Evolutionary conservation across 2,888 invertebrate genomes (phyloP).

Genomic region (Podabrus alpinus): DNA sequence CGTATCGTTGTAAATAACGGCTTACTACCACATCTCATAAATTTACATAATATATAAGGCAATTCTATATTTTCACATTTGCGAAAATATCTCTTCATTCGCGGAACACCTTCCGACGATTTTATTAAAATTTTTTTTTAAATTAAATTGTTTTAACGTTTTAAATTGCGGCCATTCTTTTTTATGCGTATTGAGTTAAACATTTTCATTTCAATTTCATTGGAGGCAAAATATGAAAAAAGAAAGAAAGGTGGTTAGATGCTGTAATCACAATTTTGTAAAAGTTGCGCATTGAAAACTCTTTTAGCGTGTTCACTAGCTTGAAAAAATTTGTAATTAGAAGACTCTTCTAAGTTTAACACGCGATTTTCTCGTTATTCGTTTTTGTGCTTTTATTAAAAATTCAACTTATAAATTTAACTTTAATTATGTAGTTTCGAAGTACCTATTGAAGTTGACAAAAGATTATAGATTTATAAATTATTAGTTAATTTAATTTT

Average conservation of each 20-base stretch:
- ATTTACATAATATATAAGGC: slow-evolving; percentile 31
- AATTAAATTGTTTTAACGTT: background rate
- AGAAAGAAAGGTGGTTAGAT: background rate
- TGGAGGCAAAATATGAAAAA: background rate
- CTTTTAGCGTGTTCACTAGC: background rate
- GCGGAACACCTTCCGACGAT: background rate
- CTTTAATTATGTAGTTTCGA: background rate
- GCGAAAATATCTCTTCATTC: slow-evolving; percentile 5
- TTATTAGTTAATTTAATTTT: background rate
- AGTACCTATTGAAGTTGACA: background rate
- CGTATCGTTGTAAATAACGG: slow-evolving; percentile 2
- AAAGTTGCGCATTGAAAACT: background rate
- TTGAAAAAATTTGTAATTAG: slow-evolving; percentile 13
- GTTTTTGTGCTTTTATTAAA: slow-evolving; percentile 8
- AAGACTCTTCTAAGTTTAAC: background rate
- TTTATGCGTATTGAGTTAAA: background rate
- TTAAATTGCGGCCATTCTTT: background rate
- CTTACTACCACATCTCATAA: slow-evolving; percentile 3
- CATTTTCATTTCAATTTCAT: background rate
- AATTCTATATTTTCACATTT: slow-evolving; percentile 30
- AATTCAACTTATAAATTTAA: slow-evolving; percentile 3
- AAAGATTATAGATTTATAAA: background rate
- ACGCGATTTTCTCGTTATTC: slow-evolving; percentile 16
- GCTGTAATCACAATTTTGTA: background rate
- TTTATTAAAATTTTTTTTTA: slow-evolving; percentile 12